A percentile compares a stretch with the other conserved stretches of the same genome.
Conservation (phyloP, 2,888 invertebrate species). For the Orchesella flavescens region DNA sequence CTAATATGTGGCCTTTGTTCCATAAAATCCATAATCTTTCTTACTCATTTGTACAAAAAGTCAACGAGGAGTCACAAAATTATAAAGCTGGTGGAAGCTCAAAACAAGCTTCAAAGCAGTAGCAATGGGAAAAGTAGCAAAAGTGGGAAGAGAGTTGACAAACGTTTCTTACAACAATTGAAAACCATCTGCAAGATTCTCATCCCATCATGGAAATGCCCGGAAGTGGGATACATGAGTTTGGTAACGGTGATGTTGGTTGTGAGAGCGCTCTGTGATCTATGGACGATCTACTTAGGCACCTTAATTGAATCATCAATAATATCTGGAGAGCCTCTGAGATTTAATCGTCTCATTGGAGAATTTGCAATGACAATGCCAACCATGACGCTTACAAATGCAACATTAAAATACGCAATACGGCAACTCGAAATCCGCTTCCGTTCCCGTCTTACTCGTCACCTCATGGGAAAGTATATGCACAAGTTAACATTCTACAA, state of each 20-base stretch:
- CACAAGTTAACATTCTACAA: conserved; percentile 97
- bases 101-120: conserved; percentile 23
- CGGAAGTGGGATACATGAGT: conserved; percentile 83
- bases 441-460: conserved; percentile 88
- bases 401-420: conserved; percentile 50
- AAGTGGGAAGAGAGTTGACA: conserved; percentile 27
- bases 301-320: conserved; percentile 90
- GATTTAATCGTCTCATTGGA: conserved; percentile 65
- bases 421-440: conserved; percentile 86
- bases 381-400: conserved; percentile 55
- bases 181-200: conserved; percentile 78
- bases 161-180: conserved; percentile 60
- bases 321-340: conserved; percentile 59
- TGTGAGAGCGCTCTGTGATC: conserved; percentile 92
- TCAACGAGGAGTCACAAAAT: conserved; percentile 28
- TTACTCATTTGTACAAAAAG: conserved; percentile 50
- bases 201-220: conserved; percentile 85
- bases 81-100: conserved; percentile 39
- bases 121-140: background rate
- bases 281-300: conserved; percentile 97
- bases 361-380: conserved; percentile 71
- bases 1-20: conserved; percentile 46
- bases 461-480: conserved; percentile 92
- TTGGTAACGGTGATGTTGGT: conserved; percentile 87
- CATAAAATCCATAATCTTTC: conserved; percentile 30